Evolutionary conservation across 2,113 vertebrate genomes (phyloP), one percentile per base, ranked within the genome.

Genomic region (Chionis minor): DNA sequence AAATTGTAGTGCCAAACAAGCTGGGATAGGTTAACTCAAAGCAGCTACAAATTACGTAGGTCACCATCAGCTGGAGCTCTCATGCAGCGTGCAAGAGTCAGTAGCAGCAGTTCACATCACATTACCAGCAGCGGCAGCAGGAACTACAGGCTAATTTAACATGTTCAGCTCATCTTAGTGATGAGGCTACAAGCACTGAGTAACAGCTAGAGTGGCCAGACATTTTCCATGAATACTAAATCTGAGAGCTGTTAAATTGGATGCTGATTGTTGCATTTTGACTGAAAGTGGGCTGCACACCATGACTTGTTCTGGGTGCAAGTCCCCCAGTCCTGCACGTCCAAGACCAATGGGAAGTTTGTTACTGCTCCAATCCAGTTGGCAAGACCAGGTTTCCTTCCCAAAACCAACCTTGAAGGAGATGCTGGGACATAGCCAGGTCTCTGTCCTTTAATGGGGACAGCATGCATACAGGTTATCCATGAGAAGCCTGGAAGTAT

Each of bases 401-500:
- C 8, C n/a, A 23, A 73, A 77, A 83, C 7, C 11, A 81, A 4
- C 4, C 8, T 17, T 75, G n/a, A 75, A 75, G 44, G 26, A 71
- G 27, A 27, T 0, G 0, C 14, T 62, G 18, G 6, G 62, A 35
- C 7, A 4, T 12, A 52, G 30, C 9, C 35, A 22, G 8, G 5
- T 69, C 28, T 79, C 27, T 61, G 18, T 14, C 40, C 24, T 26
- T 66, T 63, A 38, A 11, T 12, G 9, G 6, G 14, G 19, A 58
- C 2, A n/a, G 23, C 9, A 6, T 17, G 30, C 1, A 15, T 27
- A 67, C 14, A 33, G 21, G 21, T 56, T 62, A 21, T 12, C 1
- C 4, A 0, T 12, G 27, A 71, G 17, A 22, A 72, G 12, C 12
- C n/a, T 88, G 17, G 20, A 74, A 95, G 15, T 14, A 14, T 42